A percentile compares a stretch with the other conserved stretches of the same genome.
Conservation (phyloP, 2,797 vertebrate species). For the Cossypha heuglini region DNA sequence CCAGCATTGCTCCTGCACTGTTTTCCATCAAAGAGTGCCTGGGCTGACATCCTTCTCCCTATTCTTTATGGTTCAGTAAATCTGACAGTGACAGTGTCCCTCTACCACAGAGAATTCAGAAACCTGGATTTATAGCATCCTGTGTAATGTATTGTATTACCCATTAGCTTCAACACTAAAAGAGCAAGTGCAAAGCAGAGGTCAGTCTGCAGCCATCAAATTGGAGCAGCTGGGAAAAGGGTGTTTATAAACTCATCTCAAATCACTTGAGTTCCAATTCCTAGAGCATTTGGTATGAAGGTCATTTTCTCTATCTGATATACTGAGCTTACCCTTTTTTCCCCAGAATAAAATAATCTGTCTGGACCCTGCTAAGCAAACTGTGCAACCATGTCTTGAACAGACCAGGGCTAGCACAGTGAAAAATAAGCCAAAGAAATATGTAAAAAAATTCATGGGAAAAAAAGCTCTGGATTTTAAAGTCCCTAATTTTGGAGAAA, state of each 20-base stretch:
- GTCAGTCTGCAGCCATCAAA: not conserved
- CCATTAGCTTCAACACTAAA: not conserved
- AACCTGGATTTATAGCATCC: not conserved
- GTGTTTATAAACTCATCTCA: not conserved
- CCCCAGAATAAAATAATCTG: not conserved
- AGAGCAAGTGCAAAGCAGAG: not conserved
- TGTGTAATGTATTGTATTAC: not conserved
- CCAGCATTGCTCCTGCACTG: not conserved
- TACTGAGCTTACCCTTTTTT: not conserved
- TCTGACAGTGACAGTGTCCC: not conserved
- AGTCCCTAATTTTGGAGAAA: not conserved
- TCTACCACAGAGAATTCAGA: not conserved
- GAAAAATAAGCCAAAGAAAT: not conserved
- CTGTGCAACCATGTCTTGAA: not conserved
- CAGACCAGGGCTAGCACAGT: not conserved
- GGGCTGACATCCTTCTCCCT: not conserved
- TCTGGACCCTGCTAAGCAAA: not conserved
- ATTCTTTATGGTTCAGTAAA: not conserved
- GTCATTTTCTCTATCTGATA: not conserved
- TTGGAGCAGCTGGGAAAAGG: not conserved
- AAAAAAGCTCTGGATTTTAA: not conserved
- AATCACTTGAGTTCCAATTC: not conserved
- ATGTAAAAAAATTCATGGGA: not conserved
- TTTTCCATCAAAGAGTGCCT: not conserved
- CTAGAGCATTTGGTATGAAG: not conserved